phyloP scores from a whole-genome alignment of 2,113 vertebrate species.

The Sphaerodactylus townsendi region DNA sequence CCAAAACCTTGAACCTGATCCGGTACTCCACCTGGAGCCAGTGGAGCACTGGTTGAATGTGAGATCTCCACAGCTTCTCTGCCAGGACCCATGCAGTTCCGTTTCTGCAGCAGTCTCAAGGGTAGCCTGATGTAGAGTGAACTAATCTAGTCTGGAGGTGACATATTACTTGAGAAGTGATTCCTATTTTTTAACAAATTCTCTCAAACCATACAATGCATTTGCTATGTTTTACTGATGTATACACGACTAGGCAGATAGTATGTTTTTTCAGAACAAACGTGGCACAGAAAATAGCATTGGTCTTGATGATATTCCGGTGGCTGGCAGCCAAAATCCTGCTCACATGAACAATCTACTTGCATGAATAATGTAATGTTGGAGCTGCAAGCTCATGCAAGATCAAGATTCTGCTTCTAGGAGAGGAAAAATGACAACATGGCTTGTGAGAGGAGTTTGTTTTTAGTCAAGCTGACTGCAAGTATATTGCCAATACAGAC shows the following conservation, averaged over 20 bases:
- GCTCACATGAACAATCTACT: neutral
- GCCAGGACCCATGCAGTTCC: too few relatives aligned
- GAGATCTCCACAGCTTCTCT: too few relatives aligned
- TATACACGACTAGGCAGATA: neutral
- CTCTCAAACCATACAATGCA: neutral
- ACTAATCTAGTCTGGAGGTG: too few relatives aligned
- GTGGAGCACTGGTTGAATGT: too few relatives aligned
- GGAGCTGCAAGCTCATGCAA: neutral
- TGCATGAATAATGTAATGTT: neutral
- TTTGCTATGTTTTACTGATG: neutral
- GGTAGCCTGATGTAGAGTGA: too few relatives aligned
- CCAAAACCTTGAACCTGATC: too few relatives aligned
- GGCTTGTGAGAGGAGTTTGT: neutral
- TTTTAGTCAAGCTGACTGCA: neutral
- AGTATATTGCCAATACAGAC: neutral
- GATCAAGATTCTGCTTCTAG: neutral
- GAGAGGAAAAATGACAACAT: neutral
- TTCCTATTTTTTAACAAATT: neutral
- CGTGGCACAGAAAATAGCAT: neutral
- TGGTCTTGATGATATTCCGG: neutral
- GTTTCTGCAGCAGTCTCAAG: too few relatives aligned
- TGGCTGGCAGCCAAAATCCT: neutral
- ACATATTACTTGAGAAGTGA: neutral
- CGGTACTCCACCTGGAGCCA: too few relatives aligned
- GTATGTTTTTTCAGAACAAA: neutral